Conservation (phyloP, 23 tunicate species). For the Botrylloides violaceus region DNA sequence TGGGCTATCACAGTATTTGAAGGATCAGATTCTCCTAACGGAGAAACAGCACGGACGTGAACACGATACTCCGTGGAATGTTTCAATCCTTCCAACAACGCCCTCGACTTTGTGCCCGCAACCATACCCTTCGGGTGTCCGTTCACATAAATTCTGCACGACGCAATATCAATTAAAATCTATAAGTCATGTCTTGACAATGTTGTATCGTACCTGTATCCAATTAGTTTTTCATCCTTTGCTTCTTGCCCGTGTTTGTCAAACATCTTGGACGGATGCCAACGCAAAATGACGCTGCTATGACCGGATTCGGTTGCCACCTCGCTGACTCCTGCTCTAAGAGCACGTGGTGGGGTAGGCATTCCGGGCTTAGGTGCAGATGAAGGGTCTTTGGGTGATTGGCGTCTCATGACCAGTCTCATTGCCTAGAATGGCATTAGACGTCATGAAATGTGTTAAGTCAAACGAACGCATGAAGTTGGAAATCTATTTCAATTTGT, state of each 20-base stretch:
- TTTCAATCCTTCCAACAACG: slow-evolving; percentile 62
- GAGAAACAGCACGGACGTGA: slow-evolving; percentile 57
- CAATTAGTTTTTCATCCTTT: slow-evolving; percentile 38
- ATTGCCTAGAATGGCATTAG: slow-evolving; percentile 22
- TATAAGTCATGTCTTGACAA: too few relatives aligned
- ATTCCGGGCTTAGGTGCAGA: slow-evolving; percentile 35
- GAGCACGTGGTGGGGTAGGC: slow-evolving; percentile 63
- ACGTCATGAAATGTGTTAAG: too few relatives aligned
- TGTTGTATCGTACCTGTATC: slow-evolving; percentile 54
- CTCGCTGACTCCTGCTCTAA: slow-evolving; percentile 59
- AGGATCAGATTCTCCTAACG: slow-evolving; percentile 72
- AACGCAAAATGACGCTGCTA: slow-evolving; percentile 50
- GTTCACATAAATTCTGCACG: slow-evolving; percentile 80
- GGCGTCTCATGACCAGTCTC: slow-evolving; percentile 47
- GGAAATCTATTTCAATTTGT: too few relatives aligned
- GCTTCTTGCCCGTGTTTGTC: slow-evolving; percentile 70
- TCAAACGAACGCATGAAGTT: too few relatives aligned
- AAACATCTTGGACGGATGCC: slow-evolving; percentile 64
- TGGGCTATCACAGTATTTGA: slow-evolving; percentile 67
- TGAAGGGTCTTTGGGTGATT: slow-evolving; percentile 36
- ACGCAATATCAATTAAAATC: neutral
- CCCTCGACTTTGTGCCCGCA: slow-evolving; percentile 50
- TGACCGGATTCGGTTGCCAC: neutral
- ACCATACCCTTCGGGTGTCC: slow-evolving; percentile 94
- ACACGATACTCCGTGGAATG: slow-evolving; percentile 55